These are phyloP conservation scores for Diglossa brunneiventris DNA, from an alignment of 2,113 vertebrate species.

Conservation along the genomic window DNA sequence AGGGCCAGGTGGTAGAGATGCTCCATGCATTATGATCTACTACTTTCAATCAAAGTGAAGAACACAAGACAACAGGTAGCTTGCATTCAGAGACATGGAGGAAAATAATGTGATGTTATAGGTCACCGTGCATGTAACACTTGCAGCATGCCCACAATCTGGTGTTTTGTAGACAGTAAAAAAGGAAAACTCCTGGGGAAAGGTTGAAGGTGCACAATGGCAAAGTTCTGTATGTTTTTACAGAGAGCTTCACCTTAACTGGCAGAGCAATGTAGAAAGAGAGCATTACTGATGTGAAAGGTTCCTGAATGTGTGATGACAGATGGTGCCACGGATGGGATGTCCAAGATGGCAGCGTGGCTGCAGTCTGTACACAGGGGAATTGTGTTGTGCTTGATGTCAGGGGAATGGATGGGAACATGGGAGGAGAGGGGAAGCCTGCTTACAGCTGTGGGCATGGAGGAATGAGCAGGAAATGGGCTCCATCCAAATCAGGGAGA, in stretches of 20 bases:
- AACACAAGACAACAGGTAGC: background rate
- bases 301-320: background rate
- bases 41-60: background rate
- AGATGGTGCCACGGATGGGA: background rate
- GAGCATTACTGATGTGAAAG: background rate
- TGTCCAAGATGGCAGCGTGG: background rate
- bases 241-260: background rate
- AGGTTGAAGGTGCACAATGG: background rate
- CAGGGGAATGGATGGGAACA: background rate
- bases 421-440: background rate
- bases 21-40: background rate
- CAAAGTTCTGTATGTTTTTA: background rate
- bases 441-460: background rate
- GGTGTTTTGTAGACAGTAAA: background rate
- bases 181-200: background rate
- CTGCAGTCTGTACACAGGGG: accelerated
- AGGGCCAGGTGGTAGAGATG: background rate
- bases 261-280: background rate
- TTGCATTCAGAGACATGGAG: background rate
- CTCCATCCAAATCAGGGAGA: background rate
- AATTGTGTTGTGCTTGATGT: background rate
- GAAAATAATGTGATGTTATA: background rate
- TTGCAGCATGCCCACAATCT: background rate
- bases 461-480: background rate
- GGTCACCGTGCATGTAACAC: background rate